phyloP scores from a whole-genome alignment of 2,888 invertebrate genomes.

The Yponomeuta sedellus region DNA sequence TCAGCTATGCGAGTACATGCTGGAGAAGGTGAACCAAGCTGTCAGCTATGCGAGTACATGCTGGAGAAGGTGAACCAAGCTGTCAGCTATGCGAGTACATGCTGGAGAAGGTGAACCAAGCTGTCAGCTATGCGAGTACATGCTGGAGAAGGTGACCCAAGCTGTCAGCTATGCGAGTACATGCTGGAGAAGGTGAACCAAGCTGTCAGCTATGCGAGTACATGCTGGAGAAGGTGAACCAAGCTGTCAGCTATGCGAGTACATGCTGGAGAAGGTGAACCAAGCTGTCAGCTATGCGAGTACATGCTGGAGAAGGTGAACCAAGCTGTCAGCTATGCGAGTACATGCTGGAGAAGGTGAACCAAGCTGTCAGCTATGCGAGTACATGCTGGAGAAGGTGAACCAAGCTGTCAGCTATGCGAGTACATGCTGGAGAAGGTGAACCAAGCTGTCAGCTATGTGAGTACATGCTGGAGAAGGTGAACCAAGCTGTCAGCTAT shows the following conservation, averaged over 20 bases:
- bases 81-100: slow-evolving; percentile 82
- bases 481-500: slow-evolving; percentile 85
- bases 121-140: not conserved
- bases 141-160: no score
- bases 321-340: slow-evolving; percentile 85
- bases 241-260: slow-evolving; percentile 86
- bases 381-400: not conserved
- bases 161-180: slow-evolving; percentile 85
- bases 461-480: slow-evolving; percentile 84
- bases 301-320: no score
- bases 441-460: slow-evolving; percentile 79
- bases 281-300: not conserved
- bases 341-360: slow-evolving; percentile 40
- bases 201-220: not conserved
- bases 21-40: not conserved
- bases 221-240: no score
- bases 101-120: not conserved
- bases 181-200: no score
- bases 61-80: no score
- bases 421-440: slow-evolving; percentile 45
- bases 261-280: no score
- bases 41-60: not conserved
- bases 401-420: no score
- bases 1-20: slow-evolving; percentile 82
- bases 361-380: not conserved